These are phyloP conservation scores for Dasysyrphus albostriatus DNA, from an alignment of 2,888 invertebrate species.

Conservation along the genomic window DNA sequence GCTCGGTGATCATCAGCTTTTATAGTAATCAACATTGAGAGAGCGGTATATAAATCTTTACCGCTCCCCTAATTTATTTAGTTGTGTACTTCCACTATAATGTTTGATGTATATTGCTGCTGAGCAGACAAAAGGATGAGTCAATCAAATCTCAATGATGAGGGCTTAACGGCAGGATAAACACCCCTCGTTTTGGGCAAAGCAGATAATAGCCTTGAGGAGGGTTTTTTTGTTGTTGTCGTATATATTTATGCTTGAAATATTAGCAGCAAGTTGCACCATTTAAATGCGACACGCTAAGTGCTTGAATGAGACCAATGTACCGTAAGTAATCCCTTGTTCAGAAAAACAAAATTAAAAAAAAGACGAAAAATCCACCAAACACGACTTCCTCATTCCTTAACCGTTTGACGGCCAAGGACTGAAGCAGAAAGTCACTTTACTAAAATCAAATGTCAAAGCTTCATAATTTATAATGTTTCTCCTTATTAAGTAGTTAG, in stretches of 20 bases:
- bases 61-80: slow-evolving; percentile 28
- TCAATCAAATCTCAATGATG: slow-evolving; percentile 79
- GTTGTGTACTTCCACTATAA: slow-evolving; percentile 7
- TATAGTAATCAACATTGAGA: slow-evolving; percentile 48
- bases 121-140: slow-evolving; percentile 78
- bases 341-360: neutral
- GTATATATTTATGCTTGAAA: slow-evolving; percentile 1
- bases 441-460: slow-evolving; percentile 1
- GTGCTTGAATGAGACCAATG: slow-evolving; percentile 77
- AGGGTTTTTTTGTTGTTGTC: slow-evolving; percentile 53
- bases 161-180: slow-evolving; percentile 77
- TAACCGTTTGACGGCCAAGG: neutral
- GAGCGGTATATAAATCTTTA: slow-evolving; percentile 24
- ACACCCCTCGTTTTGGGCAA: slow-evolving; percentile 68
- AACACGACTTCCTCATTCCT: slow-evolving; percentile 31
- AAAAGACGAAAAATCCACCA: neutral
- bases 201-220: slow-evolving; percentile 72
- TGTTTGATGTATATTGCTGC: slow-evolving; percentile 1
- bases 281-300: slow-evolving; percentile 70
- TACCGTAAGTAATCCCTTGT: slow-evolving; percentile 76
- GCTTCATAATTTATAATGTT: slow-evolving; percentile 7
- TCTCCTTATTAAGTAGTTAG: neutral
- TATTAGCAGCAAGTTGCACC: slow-evolving; percentile 39
- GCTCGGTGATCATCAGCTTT: slow-evolving; percentile 63
- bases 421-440: neutral